phyloP scores from a whole-genome alignment of 2,113 vertebrate genomes.

The Pristiophorus japonicus region DNA sequence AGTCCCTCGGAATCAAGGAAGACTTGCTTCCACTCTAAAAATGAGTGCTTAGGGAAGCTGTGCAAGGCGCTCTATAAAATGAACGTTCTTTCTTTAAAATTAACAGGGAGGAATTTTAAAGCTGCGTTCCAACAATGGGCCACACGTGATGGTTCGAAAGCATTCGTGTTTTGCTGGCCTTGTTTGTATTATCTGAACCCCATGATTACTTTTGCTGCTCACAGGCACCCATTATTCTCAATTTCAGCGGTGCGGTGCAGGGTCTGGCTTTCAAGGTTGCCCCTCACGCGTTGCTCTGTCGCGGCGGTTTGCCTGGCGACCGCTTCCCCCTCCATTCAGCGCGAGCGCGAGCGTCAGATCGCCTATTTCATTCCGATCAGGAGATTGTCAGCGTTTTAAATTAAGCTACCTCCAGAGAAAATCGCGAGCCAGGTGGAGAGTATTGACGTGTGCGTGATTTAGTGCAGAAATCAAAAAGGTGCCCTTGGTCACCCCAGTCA shows the following conservation, averaged over 20 bases:
- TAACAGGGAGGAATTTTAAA: not conserved
- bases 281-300: too few relatives aligned
- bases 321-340: not conserved
- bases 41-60: too few relatives aligned
- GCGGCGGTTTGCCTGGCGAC: not conserved
- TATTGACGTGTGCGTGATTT: constrained; percentile 17
- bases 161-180: not conserved
- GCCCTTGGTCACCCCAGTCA: constrained; percentile 21
- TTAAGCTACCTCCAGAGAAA: constrained; percentile 2
- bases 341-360: not conserved
- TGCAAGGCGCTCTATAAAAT: not conserved
- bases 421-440: not conserved
- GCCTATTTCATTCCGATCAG: constrained; percentile 32
- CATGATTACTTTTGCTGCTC: not conserved
- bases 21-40: too few relatives aligned
- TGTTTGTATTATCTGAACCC: not conserved
- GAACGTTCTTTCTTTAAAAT: not conserved
- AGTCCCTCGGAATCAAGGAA: too few relatives aligned
- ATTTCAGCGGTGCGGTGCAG: not conserved
- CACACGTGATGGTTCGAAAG: not conserved
- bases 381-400: constrained; percentile 24
- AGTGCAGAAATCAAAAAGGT: constrained; percentile 29
- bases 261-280: not conserved
- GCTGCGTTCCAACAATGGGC: not conserved
- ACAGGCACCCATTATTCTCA: not conserved